Base-by-base conservation (phyloP, 2,113 vertebrate species). In the Oreochromis spilurus region DNA sequence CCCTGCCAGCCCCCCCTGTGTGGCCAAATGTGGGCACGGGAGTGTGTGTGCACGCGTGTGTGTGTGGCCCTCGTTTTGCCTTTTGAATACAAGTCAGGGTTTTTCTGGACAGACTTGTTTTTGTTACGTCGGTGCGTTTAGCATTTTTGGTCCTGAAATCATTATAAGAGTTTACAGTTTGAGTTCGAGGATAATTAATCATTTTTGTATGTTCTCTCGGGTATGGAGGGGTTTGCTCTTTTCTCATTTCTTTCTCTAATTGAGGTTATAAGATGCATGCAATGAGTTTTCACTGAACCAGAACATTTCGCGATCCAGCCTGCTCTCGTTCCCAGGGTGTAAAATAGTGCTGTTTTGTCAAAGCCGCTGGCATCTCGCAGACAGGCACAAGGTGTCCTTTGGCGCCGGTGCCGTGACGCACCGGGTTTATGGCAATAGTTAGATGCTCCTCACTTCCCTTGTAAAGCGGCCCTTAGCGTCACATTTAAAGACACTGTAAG, bases 1-100 rank as follows among this genome's bases (percentile, higher is more conserved):
- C 94, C 85, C 90, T 94, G 92, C 93, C 94, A 92, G 79, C 80
- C 83, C 81, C 19, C 43, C 48, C 48, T 1, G 43, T 24, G 83
- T 88, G 92, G 81, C 88, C 86, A 84, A 84, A 83, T 87, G 77
- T 67, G 84, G 26, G 80, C 81, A 67, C 6, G 26, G 29, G 79
- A 60, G 77, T 72, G 58, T 86, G 80, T 72, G 55, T 36, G 57
- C 29, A 10, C 38, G 43, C 48, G 31, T 6, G 65, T 79, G 87
- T 21, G 26, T 6, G 17, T 9, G 82, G 53, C 17, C 60, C 78
- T n/a, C 40, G 21, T 26, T 60, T 80, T 78, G 79, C 48, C 36
- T 89, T 81, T 72, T 87, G 54, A 86, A 65, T 38, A 16, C 72
- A 79, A n/a, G 43, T 89, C 62, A 24, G 13, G 57, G 11, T 29